These are phyloP conservation scores for Atractosteus spatula DNA, from an alignment of 2,113 vertebrate species.

Conservation along the genomic window DNA sequence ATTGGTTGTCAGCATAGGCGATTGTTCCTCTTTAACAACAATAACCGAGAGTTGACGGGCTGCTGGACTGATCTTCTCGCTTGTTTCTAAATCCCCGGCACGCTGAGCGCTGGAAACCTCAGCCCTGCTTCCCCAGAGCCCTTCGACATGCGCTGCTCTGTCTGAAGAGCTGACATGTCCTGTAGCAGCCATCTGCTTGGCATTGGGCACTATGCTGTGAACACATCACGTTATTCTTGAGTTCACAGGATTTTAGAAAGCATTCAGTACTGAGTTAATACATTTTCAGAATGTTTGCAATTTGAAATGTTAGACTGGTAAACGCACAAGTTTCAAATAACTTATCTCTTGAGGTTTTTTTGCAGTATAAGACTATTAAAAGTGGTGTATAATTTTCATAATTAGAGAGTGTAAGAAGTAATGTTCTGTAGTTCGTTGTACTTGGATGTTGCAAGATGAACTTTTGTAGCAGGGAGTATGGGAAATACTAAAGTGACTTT, in stretches of 20 bases:
- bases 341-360: too few relatives aligned
- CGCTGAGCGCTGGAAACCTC: too few relatives aligned
- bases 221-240: not conserved
- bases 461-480: too few relatives aligned
- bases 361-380: too few relatives aligned
- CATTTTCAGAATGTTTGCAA: not conserved
- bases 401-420: too few relatives aligned
- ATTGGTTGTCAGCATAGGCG: not conserved
- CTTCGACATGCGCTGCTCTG: not conserved
- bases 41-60: not conserved
- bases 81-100: not conserved
- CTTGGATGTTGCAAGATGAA: too few relatives aligned
- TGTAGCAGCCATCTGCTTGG: slow-evolving; percentile 3
- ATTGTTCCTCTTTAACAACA: slow-evolving; percentile 12
- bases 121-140: not conserved
- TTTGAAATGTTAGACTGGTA: too few relatives aligned
- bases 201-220: not conserved
- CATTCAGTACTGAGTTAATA: not conserved
- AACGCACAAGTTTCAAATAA: too few relatives aligned
- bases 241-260: not conserved
- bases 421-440: too few relatives aligned
- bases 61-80: not conserved
- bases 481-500: too few relatives aligned
- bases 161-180: slow-evolving; percentile 10
- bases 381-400: too few relatives aligned